These are phyloP conservation scores for Ganaspis brasiliensis DNA, from an alignment of 2,888 invertebrate genomes.

Conservation along the genomic window DNA sequence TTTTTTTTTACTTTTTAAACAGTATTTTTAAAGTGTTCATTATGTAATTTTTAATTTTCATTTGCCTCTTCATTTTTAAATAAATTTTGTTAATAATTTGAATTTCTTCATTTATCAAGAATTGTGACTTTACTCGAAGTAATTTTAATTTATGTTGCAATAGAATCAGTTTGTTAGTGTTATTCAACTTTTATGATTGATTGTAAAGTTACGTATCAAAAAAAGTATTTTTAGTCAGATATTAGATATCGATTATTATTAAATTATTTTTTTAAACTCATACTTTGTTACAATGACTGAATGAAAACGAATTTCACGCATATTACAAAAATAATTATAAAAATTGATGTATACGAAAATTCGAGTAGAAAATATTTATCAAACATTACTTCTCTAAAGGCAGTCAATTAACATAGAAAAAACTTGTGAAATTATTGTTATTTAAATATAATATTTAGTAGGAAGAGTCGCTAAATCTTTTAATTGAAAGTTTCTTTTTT, in stretches of 20 bases:
- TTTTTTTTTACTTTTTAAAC: too few species aligned
- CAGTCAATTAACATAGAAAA: neutral
- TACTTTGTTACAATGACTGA: constrained; percentile 29
- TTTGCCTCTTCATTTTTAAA: too few species aligned
- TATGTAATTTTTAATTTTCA: too few species aligned
- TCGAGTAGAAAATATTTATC: neutral
- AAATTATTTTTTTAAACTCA: constrained; percentile 3
- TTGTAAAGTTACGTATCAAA: neutral
- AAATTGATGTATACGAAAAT: neutral
- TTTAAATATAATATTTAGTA: neutral
- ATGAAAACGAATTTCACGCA: constrained; percentile 17
- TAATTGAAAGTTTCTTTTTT: neutral
- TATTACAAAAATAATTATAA: constrained; percentile 3
- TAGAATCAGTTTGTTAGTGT: too few species aligned
- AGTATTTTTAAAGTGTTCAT: too few species aligned
- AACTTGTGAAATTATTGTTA: neutral
- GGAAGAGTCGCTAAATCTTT: neutral
- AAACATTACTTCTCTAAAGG: neutral
- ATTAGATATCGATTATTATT: neutral
- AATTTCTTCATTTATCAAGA: too few species aligned
- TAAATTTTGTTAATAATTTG: too few species aligned
- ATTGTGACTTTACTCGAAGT: too few species aligned
- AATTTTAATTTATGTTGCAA: too few species aligned
- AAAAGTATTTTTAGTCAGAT: neutral
- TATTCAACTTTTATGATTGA: neutral